These are phyloP conservation scores for Drosophila leonis DNA, from an alignment of 2,888 invertebrate genomes.

Conservation along the genomic window DNA sequence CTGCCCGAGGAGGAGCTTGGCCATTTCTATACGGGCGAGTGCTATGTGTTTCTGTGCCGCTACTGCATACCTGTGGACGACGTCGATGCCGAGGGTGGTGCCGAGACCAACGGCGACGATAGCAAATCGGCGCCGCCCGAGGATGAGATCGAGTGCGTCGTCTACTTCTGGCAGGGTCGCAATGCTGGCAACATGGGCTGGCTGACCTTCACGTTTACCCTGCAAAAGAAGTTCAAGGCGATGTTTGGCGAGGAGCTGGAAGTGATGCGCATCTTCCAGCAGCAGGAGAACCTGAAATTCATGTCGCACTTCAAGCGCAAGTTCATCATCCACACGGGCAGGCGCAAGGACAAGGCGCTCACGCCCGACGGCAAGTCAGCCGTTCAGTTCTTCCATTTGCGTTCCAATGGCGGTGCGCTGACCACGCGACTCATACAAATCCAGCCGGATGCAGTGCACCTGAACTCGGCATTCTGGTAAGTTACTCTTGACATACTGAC, in stretches of 20 bases:
- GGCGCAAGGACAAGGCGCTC: slow-evolving; percentile 87
- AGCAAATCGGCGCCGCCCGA: slow-evolving; percentile 75
- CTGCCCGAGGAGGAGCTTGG: slow-evolving; percentile 97
- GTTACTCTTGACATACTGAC: no score
- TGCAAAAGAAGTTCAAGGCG: slow-evolving; percentile 95
- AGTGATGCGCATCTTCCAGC: slow-evolving; percentile 98
- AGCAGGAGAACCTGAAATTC: slow-evolving; percentile 99
- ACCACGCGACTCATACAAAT: slow-evolving; percentile 97
- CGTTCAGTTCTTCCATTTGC: slow-evolving; percentile 96
- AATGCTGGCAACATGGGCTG: slow-evolving; percentile 99
- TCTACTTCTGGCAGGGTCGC: slow-evolving; percentile 99
- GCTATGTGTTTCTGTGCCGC: slow-evolving; percentile 98
- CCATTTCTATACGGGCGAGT: slow-evolving; percentile 96
- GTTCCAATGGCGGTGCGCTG: slow-evolving; percentile 97
- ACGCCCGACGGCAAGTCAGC: slow-evolving; percentile 86
- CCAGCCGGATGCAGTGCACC: slow-evolving; percentile 91
- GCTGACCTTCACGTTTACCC: slow-evolving; percentile 99
- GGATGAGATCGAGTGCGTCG: slow-evolving; percentile 93
- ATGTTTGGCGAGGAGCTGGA: slow-evolving; percentile 96
- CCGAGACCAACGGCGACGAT: slow-evolving; percentile 61
- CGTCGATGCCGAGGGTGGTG: slow-evolving; percentile 21
- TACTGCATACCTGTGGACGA: slow-evolving; percentile 92
- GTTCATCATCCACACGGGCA: slow-evolving; percentile 96
- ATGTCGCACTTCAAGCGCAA: slow-evolving; percentile 98
- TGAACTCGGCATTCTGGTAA: slow-evolving; percentile 98